Evolutionary conservation across 1,140 invertebrate genomes (phyloP).

Genomic region (Listronotus oregonensis): DNA sequence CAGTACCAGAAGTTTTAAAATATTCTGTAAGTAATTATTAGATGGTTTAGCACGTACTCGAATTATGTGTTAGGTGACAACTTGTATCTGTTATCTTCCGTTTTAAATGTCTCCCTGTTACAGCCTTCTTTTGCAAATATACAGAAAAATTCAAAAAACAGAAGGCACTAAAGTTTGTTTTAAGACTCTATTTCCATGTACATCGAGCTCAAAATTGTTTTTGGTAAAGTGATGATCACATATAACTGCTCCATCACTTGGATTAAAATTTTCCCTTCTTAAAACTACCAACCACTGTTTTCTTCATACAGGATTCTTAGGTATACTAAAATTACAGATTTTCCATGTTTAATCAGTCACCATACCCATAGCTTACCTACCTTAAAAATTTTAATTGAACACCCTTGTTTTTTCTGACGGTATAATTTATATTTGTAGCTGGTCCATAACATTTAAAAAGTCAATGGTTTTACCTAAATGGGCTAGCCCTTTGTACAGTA

Average conservation of each 20-base stretch:
- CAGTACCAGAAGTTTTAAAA: not conserved
- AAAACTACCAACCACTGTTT: no score
- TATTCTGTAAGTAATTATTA: not conserved
- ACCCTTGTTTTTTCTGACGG: not conserved
- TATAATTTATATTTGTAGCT: not conserved
- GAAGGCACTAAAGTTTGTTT: not conserved
- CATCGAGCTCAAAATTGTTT: not conserved
- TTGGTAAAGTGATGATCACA: not conserved
- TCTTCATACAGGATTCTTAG: no score
- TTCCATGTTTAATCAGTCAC: no score
- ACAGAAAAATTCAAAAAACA: not conserved
- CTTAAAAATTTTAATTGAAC: not conserved
- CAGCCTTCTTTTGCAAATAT: no score
- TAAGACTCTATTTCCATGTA: not conserved
- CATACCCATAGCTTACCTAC: not conserved
- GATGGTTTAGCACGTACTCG: not conserved
- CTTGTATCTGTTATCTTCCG: not conserved
- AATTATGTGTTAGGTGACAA: not conserved
- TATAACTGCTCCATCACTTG: no score
- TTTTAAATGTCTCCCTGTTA: not conserved
- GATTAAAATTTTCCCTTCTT: no score
- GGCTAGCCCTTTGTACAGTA: no score
- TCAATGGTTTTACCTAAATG: no score
- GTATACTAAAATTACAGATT: no score
- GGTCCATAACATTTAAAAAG: no score